Evolutionary conservation across 2,888 invertebrate species (phyloP), one percentile per base, ranked within the genome.

Genomic region (Sceliomorpha sp.): DNA sequence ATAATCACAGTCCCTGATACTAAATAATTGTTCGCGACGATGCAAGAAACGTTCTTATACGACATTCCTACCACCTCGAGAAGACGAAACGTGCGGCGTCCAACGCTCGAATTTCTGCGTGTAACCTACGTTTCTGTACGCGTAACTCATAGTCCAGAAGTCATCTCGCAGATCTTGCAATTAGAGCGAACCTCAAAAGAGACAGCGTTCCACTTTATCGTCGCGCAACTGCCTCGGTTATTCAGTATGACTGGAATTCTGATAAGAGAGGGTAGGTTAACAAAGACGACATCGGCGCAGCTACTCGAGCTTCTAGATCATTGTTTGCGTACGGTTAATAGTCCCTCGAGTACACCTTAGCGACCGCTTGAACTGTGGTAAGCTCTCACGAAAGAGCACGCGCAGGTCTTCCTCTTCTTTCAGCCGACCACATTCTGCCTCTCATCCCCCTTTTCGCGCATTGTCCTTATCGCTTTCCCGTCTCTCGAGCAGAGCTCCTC

Each of bases 291-390:
- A 44, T 66, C 67, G 60, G 55, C 75, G 75, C 76, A 79, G 80
- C 79, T 76, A 83, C 83, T 86, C 86, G 81, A 83, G 83, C 81
- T 84, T 84, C 77, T 80, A 83, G 83, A 86, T 86, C 84, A 87
- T 86, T 86, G 86, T 87, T 87, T 87, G 86, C 82, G 75, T 84
- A 86, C 84, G 81, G 84, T 87, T 87, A 86, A 87, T 86, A 86
- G 84, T 80, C 84, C 81, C 82, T 75, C 75, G 83, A 81, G 84
- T 82, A 78, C 80, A 82, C 81, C 81, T 79, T 77, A 67, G 75
- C 74, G 72, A 67, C 72, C 72, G 63, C 64, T 68, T 73, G 62
- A 75, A 76, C 75, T 77, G 75, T 72, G 63, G 48, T 47, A 58
- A n/a, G 73, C 73, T 77, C 72, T 76, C 76, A 72, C 75, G 73